Base-by-base conservation (phyloP, 1,140 invertebrate genomes). In the Papilio glaucus region DNA sequence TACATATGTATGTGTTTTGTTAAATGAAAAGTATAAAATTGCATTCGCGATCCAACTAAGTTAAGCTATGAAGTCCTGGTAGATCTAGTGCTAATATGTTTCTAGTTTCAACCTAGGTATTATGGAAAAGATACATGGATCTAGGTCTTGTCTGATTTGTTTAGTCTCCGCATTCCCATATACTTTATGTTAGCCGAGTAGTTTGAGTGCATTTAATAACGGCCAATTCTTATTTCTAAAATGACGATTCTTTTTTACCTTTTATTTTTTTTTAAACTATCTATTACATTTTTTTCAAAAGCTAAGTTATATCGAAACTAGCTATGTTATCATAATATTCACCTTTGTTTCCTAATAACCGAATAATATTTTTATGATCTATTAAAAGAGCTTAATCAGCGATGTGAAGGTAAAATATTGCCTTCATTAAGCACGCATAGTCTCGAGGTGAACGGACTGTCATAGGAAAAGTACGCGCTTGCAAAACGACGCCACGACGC, bases 31-130 rank as follows among this genome's bases (percentile, higher is more conserved):
- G 24, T 57, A 10, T 57, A 57, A 57, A 57, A 57, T 57, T 57
- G 49, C 49, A 57, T 57, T 57, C 49, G 12, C 21, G 21, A 53
- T 24, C n/a, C n/a, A 45, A 45, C 42, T 26, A 33, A 33, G 29
- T 26, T 9, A 21, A 24, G 18, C 10, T 15, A 57, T 57, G 49
- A 24, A 24, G 49, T 57, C 49, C 49, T 57, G 49, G 49, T 57
- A 57, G 49, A 13, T 57, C 49, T 57, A 57, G 49, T 57, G 49
- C 49, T 24, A 57, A 24, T 57, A 24, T 57, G 24, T 57, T 57
- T 57, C 49, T 57, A 57, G 49, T 21, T 18, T 45, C 18, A 3
- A 21, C 45, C 45, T 53, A 53, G 45, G 18, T 53, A 21, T 3
- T 9, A 5, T 42, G 18, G 8, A 24, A 12, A 24, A 12, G 9